A percentile compares a stretch with the other conserved stretches of the same genome.
These are phyloP conservation scores for Drosophila carrolli DNA, from an alignment of 1,140 invertebrate species.

Conservation along the genomic window DNA sequence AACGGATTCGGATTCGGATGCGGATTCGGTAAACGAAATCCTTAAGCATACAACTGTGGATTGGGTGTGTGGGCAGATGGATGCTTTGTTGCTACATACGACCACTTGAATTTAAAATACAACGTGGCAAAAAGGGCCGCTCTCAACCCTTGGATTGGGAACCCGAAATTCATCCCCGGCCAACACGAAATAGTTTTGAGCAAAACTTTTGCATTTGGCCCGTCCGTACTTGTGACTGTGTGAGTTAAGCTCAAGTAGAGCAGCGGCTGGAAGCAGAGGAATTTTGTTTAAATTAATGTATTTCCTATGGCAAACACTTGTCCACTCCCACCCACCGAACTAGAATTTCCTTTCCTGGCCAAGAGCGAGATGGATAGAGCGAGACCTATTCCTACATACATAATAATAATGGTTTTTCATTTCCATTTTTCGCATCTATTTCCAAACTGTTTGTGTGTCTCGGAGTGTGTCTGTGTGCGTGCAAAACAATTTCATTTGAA, in stretches of 20 bases:
- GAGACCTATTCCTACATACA: slow-evolving; percentile 51
- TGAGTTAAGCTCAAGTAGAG: slow-evolving; percentile 77
- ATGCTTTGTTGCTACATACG: slow-evolving; percentile 57
- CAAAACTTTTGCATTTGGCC: slow-evolving; percentile 78
- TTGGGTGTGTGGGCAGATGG: slow-evolving; percentile 25
- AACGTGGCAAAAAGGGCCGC: slow-evolving; percentile 76
- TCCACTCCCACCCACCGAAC: slow-evolving; percentile 15
- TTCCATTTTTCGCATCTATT: slow-evolving; percentile 65
- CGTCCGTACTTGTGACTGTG: slow-evolving; percentile 35
- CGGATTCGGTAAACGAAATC: slow-evolving; percentile 74
- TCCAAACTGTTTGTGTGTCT: slow-evolving; percentile 24
- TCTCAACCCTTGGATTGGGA: slow-evolving; percentile 27
- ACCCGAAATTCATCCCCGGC: slow-evolving; percentile 39
- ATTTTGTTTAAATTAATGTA: slow-evolving; percentile 83
- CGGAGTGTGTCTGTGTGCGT: slow-evolving; percentile 33
- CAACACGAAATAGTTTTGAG: slow-evolving; percentile 71
- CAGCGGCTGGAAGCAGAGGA: slow-evolving; percentile 52
- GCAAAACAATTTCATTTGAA: slow-evolving; percentile 78
- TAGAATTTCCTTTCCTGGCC: background rate
- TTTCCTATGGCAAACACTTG: slow-evolving; percentile 80
- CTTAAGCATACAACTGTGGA: slow-evolving; percentile 59
- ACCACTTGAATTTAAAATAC: slow-evolving; percentile 83
- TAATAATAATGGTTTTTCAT: slow-evolving; percentile 65
- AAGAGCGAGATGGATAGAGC: background rate
- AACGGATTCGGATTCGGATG: slow-evolving; percentile 75